Percentiles rank a stretch among this genome's conserved stretches.
phyloP scores from a whole-genome alignment of 2,113 vertebrate species.

The Piaya cayana region DNA sequence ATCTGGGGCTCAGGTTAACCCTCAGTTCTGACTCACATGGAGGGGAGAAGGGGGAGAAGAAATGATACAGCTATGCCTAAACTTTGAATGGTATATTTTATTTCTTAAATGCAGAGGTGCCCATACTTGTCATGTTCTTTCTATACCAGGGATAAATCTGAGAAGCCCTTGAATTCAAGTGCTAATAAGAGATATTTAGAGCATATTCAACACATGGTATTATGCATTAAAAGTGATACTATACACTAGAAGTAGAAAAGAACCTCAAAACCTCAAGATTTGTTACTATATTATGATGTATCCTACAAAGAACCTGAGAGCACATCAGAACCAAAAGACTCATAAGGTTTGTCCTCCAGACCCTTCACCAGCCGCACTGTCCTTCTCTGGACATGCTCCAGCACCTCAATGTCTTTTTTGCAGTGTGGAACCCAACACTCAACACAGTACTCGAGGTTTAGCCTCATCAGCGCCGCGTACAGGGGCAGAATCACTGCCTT shows the following conservation, averaged over 20 bases:
- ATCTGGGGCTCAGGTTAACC: neutral
- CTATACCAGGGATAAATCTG: neutral
- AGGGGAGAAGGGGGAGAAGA: neutral
- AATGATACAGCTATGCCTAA: neutral
- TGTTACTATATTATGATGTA: neutral
- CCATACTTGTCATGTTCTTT: neutral
- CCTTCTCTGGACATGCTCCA: too few species aligned
- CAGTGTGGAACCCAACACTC: too few species aligned
- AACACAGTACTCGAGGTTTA: too few species aligned
- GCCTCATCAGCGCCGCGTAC: too few species aligned
- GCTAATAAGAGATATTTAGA: rapidly evolving
- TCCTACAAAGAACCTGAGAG: neutral
- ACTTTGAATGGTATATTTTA: neutral
- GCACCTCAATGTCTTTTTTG: too few species aligned
- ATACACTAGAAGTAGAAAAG: neutral
- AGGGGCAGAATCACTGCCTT: too few species aligned
- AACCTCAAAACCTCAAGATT: neutral
- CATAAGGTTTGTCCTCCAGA: too few species aligned
- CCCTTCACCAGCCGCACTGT: too few species aligned
- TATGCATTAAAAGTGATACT: too few species aligned
- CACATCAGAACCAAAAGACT: neutral
- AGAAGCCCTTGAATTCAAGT: neutral
- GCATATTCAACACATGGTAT: too few species aligned
- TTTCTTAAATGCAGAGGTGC: neutral
- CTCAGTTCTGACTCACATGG: neutral